Percentiles rank a stretch among this genome's conserved stretches.
Evolutionary conservation across 2,113 vertebrate genomes (phyloP).

Genomic region (Climacteris rufus): DNA sequence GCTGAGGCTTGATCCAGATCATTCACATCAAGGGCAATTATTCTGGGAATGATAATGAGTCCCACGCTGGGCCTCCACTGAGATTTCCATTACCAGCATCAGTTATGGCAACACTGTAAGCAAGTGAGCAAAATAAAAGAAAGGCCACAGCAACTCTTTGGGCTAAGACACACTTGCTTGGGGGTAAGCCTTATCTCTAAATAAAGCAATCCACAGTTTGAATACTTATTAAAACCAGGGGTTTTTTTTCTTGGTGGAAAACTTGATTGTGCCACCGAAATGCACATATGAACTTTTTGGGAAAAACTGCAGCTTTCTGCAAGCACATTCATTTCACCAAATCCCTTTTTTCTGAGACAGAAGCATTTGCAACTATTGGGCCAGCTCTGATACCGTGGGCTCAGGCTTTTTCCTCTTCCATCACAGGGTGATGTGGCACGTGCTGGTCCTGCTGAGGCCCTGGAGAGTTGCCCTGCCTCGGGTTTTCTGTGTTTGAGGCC

Average conservation of each 20-base stretch:
- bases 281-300: background rate
- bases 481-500: background rate
- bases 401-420: background rate
- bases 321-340: background rate
- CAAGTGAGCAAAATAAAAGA: background rate
- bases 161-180: background rate
- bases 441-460: background rate
- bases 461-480: background rate
- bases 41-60: background rate
- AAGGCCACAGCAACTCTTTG: background rate
- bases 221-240: background rate
- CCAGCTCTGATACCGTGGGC: rapidly evolving
- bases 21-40: background rate
- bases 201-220: background rate
- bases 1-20: background rate
- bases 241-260: rapidly evolving
- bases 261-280: background rate
- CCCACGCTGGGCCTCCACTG: background rate
- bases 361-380: background rate
- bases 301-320: background rate
- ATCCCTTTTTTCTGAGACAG: background rate
- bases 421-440: no score
- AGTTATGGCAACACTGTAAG: background rate
- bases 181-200: background rate
- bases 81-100: background rate